Conservation (phyloP, 2,797 vertebrate species). For the Tokudaia muenninki region DNA sequence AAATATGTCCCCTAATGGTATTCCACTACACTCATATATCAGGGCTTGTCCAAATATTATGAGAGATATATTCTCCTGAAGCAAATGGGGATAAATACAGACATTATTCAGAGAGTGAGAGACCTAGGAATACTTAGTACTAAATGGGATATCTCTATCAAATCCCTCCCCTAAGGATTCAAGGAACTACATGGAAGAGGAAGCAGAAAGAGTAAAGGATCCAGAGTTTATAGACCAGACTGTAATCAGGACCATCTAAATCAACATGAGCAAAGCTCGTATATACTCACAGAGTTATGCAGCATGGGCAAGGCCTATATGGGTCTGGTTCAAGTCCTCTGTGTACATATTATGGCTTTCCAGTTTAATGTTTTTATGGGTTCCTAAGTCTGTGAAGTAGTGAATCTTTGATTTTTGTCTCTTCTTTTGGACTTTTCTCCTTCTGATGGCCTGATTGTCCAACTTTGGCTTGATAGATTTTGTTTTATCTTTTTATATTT, state of each 20-base stretch:
- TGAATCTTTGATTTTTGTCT: neutral
- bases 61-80: neutral
- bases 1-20: neutral
- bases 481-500: neutral
- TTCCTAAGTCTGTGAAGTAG: too few species aligned
- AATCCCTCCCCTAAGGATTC: neutral
- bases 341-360: neutral
- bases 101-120: neutral
- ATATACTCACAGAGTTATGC: neutral
- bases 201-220: rapidly evolving
- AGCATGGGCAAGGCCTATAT: neutral
- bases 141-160: neutral
- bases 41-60: neutral
- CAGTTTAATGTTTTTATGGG: neutral
- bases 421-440: neutral
- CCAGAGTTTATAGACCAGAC: neutral
- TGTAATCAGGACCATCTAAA: neutral
- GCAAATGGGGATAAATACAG: neutral
- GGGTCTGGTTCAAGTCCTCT: neutral
- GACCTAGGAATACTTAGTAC: neutral
- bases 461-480: neutral
- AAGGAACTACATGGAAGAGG: neutral
- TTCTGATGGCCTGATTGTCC: neutral
- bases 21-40: too few species aligned
- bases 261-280: neutral